phyloP scores from a whole-genome alignment of 2,113 vertebrate species.

The Bubo scandiacus region DNA sequence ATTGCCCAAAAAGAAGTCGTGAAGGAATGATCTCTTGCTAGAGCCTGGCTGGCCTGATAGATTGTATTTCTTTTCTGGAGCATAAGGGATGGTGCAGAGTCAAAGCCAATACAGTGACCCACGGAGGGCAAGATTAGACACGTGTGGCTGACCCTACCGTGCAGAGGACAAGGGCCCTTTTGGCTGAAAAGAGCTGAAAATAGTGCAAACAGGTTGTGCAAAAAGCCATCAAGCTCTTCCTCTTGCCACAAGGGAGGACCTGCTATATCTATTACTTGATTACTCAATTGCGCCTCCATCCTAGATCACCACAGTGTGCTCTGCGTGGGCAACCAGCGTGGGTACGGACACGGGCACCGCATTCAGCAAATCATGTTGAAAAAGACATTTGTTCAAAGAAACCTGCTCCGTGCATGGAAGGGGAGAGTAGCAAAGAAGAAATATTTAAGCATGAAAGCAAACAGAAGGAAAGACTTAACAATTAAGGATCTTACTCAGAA shows the following conservation, averaged over 20 bases:
- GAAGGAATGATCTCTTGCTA: background rate
- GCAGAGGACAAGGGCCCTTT: background rate
- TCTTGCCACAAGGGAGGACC: background rate
- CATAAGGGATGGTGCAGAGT: background rate
- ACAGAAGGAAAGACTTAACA: background rate
- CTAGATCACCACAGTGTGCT: too few relatives aligned
- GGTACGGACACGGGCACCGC: background rate
- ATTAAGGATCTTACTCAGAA: background rate
- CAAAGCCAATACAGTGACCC: accelerated
- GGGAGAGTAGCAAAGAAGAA: background rate
- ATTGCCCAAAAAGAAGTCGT: accelerated
- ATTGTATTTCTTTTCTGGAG: background rate
- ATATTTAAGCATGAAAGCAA: too few relatives aligned
- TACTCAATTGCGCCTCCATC: background rate
- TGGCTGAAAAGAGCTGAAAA: background rate
- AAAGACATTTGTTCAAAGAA: background rate
- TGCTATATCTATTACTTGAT: background rate
- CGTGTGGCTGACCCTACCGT: accelerated
- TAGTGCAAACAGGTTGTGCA: accelerated
- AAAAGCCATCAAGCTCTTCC: background rate
- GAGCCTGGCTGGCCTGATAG: background rate
- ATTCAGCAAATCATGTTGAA: background rate
- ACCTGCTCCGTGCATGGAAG: background rate
- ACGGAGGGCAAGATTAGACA: background rate
- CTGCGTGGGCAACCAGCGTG: background rate